Evolutionary conservation across 2,888 invertebrate genomes (phyloP).

Genomic region (Erebia palarica): DNA sequence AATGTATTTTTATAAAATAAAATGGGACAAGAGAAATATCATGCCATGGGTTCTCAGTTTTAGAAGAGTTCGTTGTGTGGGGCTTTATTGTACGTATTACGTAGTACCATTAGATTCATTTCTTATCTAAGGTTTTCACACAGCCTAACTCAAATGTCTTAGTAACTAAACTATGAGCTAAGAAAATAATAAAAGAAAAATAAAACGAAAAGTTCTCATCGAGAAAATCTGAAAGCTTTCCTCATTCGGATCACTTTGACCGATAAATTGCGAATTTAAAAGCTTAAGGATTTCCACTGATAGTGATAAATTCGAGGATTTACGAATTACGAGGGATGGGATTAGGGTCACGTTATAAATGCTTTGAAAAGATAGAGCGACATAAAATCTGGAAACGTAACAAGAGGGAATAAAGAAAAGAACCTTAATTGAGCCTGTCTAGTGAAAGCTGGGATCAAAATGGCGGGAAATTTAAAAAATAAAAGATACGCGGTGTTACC

Average conservation of each 20-base stretch:
- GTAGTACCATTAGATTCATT: no score
- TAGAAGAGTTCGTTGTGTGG: no score
- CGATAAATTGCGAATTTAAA: conserved; percentile 62
- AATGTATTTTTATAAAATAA: no score
- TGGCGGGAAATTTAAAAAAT: no score
- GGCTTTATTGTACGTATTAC: no score
- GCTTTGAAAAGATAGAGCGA: neutral
- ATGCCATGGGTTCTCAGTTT: no score
- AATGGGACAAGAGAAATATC: no score
- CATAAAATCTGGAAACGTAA: neutral
- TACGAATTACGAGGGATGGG: neutral
- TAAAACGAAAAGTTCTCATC: neutral
- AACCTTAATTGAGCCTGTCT: neutral
- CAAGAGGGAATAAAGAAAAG: neutral
- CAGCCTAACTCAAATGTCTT: no score
- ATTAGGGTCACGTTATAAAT: conserved; percentile 3
- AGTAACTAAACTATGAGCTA: neutral
- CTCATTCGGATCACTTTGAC: conserved; percentile 61
- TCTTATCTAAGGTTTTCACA: no score
- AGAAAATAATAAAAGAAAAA: neutral
- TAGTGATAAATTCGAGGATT: conserved; percentile 15
- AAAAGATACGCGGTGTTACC: no score
- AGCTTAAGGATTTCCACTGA: conserved; percentile 37
- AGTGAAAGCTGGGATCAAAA: no score
- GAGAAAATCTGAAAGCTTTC: conserved; percentile 17